Percentiles rank a stretch among this genome's conserved stretches.
These are phyloP conservation scores for Brachymystax lenok DNA, from an alignment of 2,797 vertebrate genomes.

Conservation along the genomic window DNA sequence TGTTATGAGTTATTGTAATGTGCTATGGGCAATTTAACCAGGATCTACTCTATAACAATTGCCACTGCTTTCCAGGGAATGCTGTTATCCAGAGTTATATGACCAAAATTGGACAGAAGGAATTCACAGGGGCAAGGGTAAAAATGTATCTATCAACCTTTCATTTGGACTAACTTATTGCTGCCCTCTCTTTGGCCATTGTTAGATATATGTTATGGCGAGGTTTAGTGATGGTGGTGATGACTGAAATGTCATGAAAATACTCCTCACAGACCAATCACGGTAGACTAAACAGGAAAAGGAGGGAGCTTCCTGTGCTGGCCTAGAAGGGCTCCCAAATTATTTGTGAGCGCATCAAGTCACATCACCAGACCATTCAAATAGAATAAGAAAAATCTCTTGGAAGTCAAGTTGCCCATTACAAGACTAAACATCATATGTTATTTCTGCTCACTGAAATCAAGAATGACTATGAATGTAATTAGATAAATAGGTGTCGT, in stretches of 20 bases:
- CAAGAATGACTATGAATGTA: background rate
- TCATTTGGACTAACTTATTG: background rate
- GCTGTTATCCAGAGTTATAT: background rate
- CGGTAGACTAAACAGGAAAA: slow-evolving; percentile 82
- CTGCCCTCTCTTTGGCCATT: background rate
- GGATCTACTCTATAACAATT: background rate
- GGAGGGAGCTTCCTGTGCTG: slow-evolving; percentile 72
- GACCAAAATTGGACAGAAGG: background rate
- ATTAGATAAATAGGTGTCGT: background rate
- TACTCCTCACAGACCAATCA: slow-evolving; percentile 60
- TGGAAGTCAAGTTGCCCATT: background rate
- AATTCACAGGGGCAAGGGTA: background rate
- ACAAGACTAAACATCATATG: background rate
- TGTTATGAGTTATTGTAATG: background rate
- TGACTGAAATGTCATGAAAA: slow-evolving; percentile 57
- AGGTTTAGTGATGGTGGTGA: slow-evolving; percentile 39
- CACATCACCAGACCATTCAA: slow-evolving; percentile 13
- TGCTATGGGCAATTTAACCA: background rate
- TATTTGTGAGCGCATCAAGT: background rate
- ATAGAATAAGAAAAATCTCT: background rate
- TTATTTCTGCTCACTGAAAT: background rate
- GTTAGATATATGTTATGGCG: background rate
- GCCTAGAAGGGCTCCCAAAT: slow-evolving; percentile 25
- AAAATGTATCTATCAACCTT: background rate
- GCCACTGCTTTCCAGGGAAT: background rate